Percentiles rank a stretch among this genome's conserved stretches.
phyloP scores from a whole-genome alignment of 2,888 invertebrate genomes.

The Rhamnusium bicolor region DNA sequence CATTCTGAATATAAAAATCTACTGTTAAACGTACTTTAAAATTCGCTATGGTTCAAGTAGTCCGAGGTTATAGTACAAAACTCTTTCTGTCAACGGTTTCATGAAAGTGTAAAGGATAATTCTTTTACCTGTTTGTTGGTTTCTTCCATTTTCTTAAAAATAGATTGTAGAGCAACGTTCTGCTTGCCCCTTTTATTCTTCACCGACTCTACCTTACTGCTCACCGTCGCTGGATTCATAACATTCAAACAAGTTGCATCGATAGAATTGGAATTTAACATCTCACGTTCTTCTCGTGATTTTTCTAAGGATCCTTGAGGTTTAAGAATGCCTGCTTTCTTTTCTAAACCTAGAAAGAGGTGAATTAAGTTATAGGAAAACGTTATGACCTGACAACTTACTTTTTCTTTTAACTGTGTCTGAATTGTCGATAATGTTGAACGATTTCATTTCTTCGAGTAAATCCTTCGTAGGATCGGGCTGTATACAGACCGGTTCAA shows the following conservation, averaged over 20 bases:
- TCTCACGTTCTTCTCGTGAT: constrained; percentile 76
- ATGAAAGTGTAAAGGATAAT: constrained; percentile 9
- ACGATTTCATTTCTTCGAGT: constrained; percentile 74
- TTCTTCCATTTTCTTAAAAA: constrained; percentile 81
- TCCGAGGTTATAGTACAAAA: too few species aligned
- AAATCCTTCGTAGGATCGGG: constrained; percentile 72
- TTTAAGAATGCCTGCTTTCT: constrained; percentile 77
- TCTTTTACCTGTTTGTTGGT: constrained; percentile 76
- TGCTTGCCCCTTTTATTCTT: constrained; percentile 75
- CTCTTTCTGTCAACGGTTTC: too few species aligned
- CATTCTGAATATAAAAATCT: too few species aligned
- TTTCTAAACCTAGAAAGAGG: constrained; percentile 57
- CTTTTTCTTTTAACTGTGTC: constrained; percentile 55
- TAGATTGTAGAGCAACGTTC: constrained; percentile 87
- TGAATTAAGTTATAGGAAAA: neutral
- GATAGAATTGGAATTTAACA: constrained; percentile 60
- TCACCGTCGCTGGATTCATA: constrained; percentile 2
- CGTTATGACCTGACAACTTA: constrained; percentile 36
- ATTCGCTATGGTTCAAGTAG: too few species aligned
- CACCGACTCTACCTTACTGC: constrained; percentile 49
- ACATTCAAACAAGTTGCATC: constrained; percentile 22
- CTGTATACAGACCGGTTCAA: constrained; percentile 70
- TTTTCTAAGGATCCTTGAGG: constrained; percentile 82
- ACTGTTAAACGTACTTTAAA: too few species aligned
- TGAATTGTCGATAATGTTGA: constrained; percentile 67